Evolutionary conservation across 2,797 vertebrate species (phyloP).

Genomic region (Alcedo quadribrachys): DNA sequence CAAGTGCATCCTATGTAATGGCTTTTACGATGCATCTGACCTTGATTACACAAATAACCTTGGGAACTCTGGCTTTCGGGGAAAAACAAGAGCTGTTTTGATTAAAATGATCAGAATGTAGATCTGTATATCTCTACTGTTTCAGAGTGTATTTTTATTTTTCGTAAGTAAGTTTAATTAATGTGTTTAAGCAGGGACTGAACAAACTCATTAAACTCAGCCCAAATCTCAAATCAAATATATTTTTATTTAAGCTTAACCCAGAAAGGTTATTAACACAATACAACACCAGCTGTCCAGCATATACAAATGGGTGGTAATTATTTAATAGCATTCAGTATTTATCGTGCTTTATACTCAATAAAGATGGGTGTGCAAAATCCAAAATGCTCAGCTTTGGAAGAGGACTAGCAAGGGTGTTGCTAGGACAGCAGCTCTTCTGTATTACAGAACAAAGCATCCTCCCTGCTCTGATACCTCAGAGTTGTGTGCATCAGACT

Average conservation of each 20-base stretch:
- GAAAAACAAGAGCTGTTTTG: background rate
- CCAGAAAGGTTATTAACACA: background rate
- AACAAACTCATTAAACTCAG: background rate
- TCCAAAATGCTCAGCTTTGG: background rate
- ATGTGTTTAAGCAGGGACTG: background rate
- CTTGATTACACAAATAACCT: background rate
- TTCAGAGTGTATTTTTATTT: background rate
- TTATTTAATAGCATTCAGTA: background rate
- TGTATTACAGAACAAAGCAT: background rate
- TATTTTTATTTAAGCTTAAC: background rate
- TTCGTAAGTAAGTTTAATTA: background rate
- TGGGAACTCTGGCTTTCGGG: background rate
- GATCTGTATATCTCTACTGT: background rate
- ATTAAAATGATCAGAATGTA: background rate
- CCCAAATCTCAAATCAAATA: background rate
- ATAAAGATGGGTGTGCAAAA: background rate
- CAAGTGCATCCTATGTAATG: background rate
- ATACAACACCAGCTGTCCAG: background rate
- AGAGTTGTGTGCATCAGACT: background rate
- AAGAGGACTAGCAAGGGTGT: background rate
- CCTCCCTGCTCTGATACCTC: background rate
- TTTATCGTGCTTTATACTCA: background rate
- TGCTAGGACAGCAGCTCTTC: background rate
- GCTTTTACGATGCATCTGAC: background rate
- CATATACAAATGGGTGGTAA: background rate